These are phyloP conservation scores for Philereme vetulata DNA, from an alignment of 2,888 invertebrate genomes.

Conservation along the genomic window DNA sequence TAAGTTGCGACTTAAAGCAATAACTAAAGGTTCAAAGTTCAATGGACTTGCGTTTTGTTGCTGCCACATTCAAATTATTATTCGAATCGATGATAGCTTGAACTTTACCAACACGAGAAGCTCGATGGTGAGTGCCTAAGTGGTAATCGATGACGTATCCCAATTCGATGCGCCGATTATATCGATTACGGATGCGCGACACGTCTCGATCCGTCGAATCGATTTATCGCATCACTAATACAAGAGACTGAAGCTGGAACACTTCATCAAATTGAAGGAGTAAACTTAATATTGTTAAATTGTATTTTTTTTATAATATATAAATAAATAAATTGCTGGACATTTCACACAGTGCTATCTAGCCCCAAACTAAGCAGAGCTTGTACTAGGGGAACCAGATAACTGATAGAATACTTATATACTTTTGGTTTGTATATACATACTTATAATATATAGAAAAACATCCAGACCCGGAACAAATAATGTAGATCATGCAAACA, in stretches of 20 bases:
- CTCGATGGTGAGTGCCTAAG: constrained; percentile 30
- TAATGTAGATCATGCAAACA: no score
- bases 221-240: constrained; percentile 51
- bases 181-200: constrained; percentile 52
- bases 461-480: no score
- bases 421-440: no score
- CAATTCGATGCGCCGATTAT: constrained; percentile 47
- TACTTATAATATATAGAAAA: no score
- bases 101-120: constrained; percentile 32
- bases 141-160: constrained; percentile 37
- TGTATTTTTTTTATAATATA: no score
- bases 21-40: constrained; percentile 6
- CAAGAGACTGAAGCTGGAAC: constrained; percentile 10
- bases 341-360: no score
- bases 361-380: no score
- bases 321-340: no score
- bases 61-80: not conserved
- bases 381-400: no score
- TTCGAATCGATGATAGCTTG: constrained; percentile 12
- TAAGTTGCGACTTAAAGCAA: not conserved
- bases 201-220: constrained; percentile 49
- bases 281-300: no score
- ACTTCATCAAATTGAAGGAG: not conserved
- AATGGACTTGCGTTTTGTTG: not conserved
- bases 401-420: no score